A percentile compares a stretch with the other conserved stretches of the same genome.
Conservation (phyloP, 2,113 vertebrate genomes). For the Indri indri region DNA sequence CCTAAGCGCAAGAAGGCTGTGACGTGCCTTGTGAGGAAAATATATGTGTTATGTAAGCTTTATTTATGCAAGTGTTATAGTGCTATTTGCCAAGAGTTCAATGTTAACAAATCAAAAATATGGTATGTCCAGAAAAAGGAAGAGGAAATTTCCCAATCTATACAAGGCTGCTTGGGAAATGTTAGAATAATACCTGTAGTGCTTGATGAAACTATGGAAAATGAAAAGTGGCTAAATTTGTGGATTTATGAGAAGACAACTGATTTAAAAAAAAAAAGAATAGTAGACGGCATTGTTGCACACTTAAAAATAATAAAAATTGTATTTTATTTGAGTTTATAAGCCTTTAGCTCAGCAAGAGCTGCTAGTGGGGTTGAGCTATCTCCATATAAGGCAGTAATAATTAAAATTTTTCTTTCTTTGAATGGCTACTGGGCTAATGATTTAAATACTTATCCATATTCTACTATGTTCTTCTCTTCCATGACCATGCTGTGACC, state of each 20-base stretch:
- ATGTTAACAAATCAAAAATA: background rate
- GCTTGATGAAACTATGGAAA: background rate
- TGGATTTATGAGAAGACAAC: background rate
- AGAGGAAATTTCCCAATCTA: background rate
- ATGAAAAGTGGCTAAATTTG: background rate
- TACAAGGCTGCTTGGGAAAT: background rate
- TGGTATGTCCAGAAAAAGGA: background rate
- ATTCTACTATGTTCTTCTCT: constrained; percentile 77
- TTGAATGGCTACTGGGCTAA: constrained; percentile 50
- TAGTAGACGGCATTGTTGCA: background rate
- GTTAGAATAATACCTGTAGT: background rate
- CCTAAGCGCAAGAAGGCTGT: background rate
- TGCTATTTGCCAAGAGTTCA: background rate
- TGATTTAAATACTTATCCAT: constrained; percentile 71
- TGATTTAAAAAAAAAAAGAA: background rate
- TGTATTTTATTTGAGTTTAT: constrained; percentile 16
- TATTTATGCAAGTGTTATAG: background rate
- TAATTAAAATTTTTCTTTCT: constrained; percentile 63
- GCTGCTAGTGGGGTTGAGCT: background rate
- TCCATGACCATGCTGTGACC: constrained; percentile 87
- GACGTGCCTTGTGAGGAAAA: background rate
- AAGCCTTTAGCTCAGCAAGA: background rate
- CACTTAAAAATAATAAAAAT: background rate
- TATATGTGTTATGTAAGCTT: background rate
- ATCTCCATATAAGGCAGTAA: constrained; percentile 52